Conservation (phyloP, 2,797 vertebrate species). For the Hirundo rustica region DNA sequence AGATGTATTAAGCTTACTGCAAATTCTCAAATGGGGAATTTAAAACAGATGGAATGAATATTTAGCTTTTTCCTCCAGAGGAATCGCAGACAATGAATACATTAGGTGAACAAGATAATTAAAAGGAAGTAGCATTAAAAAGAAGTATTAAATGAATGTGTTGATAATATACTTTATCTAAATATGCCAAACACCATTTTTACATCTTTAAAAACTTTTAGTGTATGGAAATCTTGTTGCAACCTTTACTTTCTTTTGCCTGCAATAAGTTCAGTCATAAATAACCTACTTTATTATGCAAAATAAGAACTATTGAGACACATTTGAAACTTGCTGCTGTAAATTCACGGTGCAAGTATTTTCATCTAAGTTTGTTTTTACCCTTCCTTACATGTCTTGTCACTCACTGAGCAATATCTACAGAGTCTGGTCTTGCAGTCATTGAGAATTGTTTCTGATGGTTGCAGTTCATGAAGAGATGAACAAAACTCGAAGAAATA, state of each 20-base stretch:
- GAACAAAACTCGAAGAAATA: neutral
- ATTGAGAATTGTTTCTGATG: neutral
- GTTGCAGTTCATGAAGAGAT: neutral
- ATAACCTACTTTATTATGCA: neutral
- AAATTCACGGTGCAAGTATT: neutral
- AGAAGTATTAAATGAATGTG: neutral
- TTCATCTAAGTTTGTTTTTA: neutral
- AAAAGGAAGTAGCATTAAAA: conserved; percentile 25
- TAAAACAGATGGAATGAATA: conserved; percentile 60
- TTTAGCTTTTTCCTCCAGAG: conserved; percentile 54
- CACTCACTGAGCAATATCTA: neutral
- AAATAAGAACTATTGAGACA: neutral
- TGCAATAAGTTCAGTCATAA: neutral
- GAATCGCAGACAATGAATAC: neutral
- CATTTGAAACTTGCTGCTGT: neutral
- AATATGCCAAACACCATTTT: neutral
- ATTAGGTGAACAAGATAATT: neutral
- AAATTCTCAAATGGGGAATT: conserved; percentile 47
- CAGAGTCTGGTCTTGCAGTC: neutral
- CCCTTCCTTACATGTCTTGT: neutral
- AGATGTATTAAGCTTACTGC: conserved; percentile 26
- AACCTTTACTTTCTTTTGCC: neutral
- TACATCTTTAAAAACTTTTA: neutral
- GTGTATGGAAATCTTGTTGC: neutral
- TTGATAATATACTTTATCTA: neutral